Percentiles rank a stretch among this genome's conserved stretches.
Conservation (phyloP, 2,797 vertebrate species). For the Phrynocephalus vlangalii region DNA sequence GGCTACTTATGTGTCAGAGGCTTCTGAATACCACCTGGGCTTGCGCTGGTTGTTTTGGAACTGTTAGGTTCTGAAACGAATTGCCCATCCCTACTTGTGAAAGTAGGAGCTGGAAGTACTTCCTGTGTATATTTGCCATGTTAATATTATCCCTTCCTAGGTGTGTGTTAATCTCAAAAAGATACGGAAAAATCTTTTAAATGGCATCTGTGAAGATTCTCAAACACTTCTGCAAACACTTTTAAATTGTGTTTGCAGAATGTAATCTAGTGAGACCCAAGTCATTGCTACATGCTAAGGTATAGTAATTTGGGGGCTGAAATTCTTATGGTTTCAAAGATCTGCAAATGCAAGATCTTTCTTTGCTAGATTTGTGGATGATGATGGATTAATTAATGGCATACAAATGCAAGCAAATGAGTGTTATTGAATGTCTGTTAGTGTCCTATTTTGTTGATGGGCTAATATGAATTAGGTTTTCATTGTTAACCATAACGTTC, state of each 20-base stretch:
- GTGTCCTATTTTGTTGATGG: slow-evolving; percentile 27
- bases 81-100: too few relatives aligned
- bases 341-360: slow-evolving; percentile 12
- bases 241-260: neutral
- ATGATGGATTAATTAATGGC: slow-evolving; percentile 51
- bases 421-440: slow-evolving; percentile 56
- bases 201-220: neutral
- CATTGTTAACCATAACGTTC: slow-evolving; percentile 56
- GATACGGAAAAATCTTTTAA: neutral
- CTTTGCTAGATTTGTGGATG: slow-evolving; percentile 9
- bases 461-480: slow-evolving; percentile 49
- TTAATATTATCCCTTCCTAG: neutral
- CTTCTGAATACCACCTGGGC: too few relatives aligned
- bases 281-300: neutral
- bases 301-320: slow-evolving; percentile 12
- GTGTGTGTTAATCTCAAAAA: neutral
- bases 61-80: too few relatives aligned
- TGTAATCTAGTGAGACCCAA: too few relatives aligned
- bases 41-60: too few relatives aligned
- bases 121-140: too few relatives aligned
- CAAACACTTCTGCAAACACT: too few relatives aligned
- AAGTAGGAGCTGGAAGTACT: too few relatives aligned
- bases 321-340: neutral
- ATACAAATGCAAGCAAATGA: slow-evolving; percentile 50
- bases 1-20: too few relatives aligned